Base-by-base conservation (phyloP, 2,113 vertebrate genomes). In the Phasianus colchicus region DNA sequence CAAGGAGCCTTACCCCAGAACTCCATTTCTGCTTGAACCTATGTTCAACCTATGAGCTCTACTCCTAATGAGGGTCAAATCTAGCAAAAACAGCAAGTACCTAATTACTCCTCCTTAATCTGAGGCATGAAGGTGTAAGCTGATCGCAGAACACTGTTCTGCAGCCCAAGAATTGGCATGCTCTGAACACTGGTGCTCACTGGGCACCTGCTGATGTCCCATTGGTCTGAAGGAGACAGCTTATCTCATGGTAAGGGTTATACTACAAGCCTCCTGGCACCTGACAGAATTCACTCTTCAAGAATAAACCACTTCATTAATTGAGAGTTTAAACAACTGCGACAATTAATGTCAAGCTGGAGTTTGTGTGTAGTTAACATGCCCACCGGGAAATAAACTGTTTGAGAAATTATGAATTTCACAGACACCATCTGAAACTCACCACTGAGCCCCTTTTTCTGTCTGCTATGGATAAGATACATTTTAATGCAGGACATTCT, bases 331-430 rank as follows among this genome's bases (percentile, higher is more conserved):
- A 85, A 95, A 76, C 30, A 65, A 89, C 7, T 4, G 8, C 38
- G 48, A 58, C 40, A 75, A 90, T 83, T 85, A 91, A 83, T 45
- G 29, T 19, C 38, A 63, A 79, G 66, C n/a, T 93, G 81, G n/a
- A 54, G 40, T 40, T 38, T 79, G 27, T 22, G 12, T 66, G 30
- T 13, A 69, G 54, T 32, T 48, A 86, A 54, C 40, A 2, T 65
- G 47, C 69, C 83, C 30, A 16, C 4, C 79, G 75, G 71, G 82
- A 94, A 93, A 82, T 63, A 13, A 86, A 65, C 30, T 13, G 34
- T 80, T 60, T 58, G 64, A 82, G 74, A 71, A 96, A 93, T 88
- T 73, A 79, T 79, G 89, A 69, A 87, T 87, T 92, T 92, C 89
- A 85, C 5, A 63, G 19, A 11, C 36, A 16, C n/a, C 45, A 85